Conservation (phyloP, 2,113 vertebrate species). For the Psittacula cyanocephala region DNA sequence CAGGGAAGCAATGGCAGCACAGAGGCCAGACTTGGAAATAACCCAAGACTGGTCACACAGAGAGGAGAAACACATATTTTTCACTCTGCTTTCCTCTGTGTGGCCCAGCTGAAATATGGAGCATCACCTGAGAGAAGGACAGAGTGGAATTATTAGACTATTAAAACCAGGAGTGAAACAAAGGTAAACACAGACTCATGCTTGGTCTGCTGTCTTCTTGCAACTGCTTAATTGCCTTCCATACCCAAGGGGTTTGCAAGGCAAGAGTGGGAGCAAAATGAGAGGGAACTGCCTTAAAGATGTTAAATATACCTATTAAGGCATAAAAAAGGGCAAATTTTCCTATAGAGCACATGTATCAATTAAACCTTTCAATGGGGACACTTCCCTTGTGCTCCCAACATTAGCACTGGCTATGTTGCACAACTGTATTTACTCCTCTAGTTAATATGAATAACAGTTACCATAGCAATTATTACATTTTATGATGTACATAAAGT, state of each 20-base stretch:
- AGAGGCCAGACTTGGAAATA: neutral
- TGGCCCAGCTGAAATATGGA: neutral
- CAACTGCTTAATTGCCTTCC: constrained; percentile 61
- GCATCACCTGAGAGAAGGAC: neutral
- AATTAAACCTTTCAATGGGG: constrained; percentile 55
- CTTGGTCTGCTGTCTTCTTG: neutral
- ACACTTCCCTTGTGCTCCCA: constrained; percentile 35
- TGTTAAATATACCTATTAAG: constrained; percentile 48
- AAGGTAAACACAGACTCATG: constrained; percentile 12
- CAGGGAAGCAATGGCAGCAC: neutral
- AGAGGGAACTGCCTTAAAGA: constrained; percentile 47
- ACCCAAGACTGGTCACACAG: neutral
- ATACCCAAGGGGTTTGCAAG: constrained; percentile 51
- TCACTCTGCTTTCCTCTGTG: neutral
- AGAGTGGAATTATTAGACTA: constrained; percentile 13
- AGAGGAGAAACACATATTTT: neutral
- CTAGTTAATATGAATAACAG: constrained; percentile 68
- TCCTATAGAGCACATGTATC: constrained; percentile 26
- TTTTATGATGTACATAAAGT: constrained; percentile 67
- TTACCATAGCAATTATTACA: constrained; percentile 67
- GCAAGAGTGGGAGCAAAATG: constrained; percentile 29
- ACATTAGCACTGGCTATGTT: constrained; percentile 33
- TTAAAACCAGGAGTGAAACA: constrained; percentile 30
- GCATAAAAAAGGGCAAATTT: neutral
- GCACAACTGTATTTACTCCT: constrained; percentile 48